phyloP scores from a whole-genome alignment of 2,888 invertebrate genomes.

The Drosophila mimetica region DNA sequence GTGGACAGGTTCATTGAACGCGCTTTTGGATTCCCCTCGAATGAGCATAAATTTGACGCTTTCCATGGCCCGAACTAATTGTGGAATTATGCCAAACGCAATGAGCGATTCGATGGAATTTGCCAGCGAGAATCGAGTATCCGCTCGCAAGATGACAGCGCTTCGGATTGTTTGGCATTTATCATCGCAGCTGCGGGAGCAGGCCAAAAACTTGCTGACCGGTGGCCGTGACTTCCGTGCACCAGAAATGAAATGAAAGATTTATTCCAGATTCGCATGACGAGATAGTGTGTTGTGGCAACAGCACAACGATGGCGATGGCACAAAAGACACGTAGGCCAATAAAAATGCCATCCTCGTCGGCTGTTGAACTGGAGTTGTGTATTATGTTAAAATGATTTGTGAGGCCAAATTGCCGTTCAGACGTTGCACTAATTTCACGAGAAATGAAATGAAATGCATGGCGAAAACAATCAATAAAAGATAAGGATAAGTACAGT shows the following conservation, averaged over 20 bases:
- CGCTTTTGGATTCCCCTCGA: slow-evolving; percentile 25
- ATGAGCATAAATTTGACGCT: slow-evolving; percentile 52
- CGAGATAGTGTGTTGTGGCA: slow-evolving; percentile 58
- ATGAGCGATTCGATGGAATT: slow-evolving; percentile 19
- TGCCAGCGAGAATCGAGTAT: slow-evolving; percentile 13
- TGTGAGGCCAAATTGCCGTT: slow-evolving; percentile 46
- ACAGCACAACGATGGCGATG: slow-evolving; percentile 10
- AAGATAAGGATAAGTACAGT: slow-evolving; percentile 1
- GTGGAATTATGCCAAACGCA: slow-evolving; percentile 61
- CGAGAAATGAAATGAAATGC: slow-evolving; percentile 52
- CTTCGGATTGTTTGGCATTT: slow-evolving; percentile 31
- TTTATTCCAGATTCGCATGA: slow-evolving; percentile 78
- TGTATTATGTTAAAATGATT: slow-evolving; percentile 70
- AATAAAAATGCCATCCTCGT: slow-evolving; percentile 71
- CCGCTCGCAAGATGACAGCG: slow-evolving; percentile 5
- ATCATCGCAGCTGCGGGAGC: slow-evolving; percentile 25
- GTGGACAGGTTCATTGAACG: slow-evolving; percentile 57
- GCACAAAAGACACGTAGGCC: slow-evolving; percentile 73
- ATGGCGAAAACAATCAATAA: slow-evolving; percentile 36
- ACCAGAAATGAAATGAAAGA: slow-evolving; percentile 65
- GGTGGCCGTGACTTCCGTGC: slow-evolving; percentile 75
- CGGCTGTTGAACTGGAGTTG: slow-evolving; percentile 42
- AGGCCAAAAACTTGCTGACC: slow-evolving; percentile 55
- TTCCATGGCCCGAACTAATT: slow-evolving; percentile 57
- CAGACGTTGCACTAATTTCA: slow-evolving; percentile 51